Evolutionary conservation across 2,888 invertebrate genomes (phyloP).

Genomic region (Oligia fasciuncula): DNA sequence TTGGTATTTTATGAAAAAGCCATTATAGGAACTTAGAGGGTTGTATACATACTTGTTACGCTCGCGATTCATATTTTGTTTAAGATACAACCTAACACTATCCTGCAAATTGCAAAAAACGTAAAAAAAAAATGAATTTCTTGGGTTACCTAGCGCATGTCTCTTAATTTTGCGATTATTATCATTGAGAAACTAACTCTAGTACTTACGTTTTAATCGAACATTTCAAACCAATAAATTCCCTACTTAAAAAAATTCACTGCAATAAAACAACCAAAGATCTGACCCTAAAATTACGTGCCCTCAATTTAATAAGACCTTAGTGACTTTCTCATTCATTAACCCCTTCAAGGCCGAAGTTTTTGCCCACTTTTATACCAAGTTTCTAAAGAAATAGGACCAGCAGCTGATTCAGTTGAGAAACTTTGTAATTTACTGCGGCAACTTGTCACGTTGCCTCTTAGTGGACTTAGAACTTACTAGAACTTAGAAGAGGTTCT

Average conservation of each 20-base stretch:
- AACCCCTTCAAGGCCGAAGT: slow-evolving; percentile 41
- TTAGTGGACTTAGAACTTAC: slow-evolving; percentile 43
- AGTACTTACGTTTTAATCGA: not conserved
- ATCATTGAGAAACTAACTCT: not conserved
- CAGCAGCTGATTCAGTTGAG: slow-evolving; percentile 49
- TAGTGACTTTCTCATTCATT: slow-evolving; percentile 49
- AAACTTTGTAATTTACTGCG: slow-evolving; percentile 62
- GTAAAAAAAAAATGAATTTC: too few relatives aligned
- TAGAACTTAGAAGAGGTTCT: slow-evolving; percentile 25
- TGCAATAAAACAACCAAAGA: slow-evolving; percentile 23
- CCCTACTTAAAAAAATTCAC: slow-evolving; percentile 10
- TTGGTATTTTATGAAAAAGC: too few relatives aligned
- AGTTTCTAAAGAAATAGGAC: slow-evolving; percentile 48
- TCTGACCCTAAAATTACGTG: slow-evolving; percentile 43
- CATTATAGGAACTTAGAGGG: too few relatives aligned
- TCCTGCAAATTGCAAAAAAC: too few relatives aligned
- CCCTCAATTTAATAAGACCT: slow-evolving; percentile 21
- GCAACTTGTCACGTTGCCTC: slow-evolving; percentile 52
- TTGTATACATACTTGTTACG: too few relatives aligned
- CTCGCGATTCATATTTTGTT: too few relatives aligned
- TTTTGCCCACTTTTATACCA: slow-evolving; percentile 50
- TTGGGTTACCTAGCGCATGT: too few relatives aligned
- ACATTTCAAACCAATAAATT: slow-evolving; percentile 1
- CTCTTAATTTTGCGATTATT: not conserved
- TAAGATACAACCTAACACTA: too few relatives aligned